A percentile compares a stretch with the other conserved stretches of the same genome.
Conservation (phyloP, 2,113 vertebrate genomes). For the Polypterus senegalus region DNA sequence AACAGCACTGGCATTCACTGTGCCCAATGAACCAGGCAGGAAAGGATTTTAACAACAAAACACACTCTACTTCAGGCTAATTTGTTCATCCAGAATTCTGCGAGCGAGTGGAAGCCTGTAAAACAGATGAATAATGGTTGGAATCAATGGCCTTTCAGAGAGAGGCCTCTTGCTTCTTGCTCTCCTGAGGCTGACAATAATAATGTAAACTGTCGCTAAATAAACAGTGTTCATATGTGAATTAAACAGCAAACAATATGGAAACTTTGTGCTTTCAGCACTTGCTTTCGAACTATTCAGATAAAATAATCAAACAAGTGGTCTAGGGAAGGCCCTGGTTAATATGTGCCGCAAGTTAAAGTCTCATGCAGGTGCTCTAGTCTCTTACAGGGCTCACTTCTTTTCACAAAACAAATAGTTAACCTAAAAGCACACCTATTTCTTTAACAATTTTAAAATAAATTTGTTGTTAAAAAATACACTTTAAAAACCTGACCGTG, state of each 20-base stretch:
- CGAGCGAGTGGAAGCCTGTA: conserved; percentile 36
- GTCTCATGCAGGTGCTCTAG: not conserved
- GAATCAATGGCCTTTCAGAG: conserved; percentile 23
- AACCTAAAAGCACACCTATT: not conserved
- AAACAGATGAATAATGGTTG: conserved; percentile 35
- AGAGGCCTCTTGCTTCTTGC: conserved; percentile 30
- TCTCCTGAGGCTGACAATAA: conserved; percentile 28
- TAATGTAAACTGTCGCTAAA: conserved; percentile 29
- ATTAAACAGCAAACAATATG: conserved; percentile 12
- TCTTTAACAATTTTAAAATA: not conserved
- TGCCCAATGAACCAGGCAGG: conserved; percentile 63
- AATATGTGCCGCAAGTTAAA: not conserved
- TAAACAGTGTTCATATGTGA: conserved; percentile 12
- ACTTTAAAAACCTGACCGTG: not conserved
- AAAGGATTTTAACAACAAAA: conserved; percentile 77
- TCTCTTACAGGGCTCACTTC: not conserved
- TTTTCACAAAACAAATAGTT: not conserved
- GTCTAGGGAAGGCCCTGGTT: not conserved
- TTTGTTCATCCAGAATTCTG: conserved; percentile 58
- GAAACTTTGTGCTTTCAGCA: conserved; percentile 6
- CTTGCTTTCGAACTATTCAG: conserved; percentile 4
- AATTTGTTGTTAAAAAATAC: not conserved
- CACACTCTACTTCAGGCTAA: conserved; percentile 70
- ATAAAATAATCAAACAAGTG: not conserved
- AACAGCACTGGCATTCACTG: conserved; percentile 64